phyloP scores from a whole-genome alignment of 2,797 vertebrate genomes.

The Prunella strophiata region DNA sequence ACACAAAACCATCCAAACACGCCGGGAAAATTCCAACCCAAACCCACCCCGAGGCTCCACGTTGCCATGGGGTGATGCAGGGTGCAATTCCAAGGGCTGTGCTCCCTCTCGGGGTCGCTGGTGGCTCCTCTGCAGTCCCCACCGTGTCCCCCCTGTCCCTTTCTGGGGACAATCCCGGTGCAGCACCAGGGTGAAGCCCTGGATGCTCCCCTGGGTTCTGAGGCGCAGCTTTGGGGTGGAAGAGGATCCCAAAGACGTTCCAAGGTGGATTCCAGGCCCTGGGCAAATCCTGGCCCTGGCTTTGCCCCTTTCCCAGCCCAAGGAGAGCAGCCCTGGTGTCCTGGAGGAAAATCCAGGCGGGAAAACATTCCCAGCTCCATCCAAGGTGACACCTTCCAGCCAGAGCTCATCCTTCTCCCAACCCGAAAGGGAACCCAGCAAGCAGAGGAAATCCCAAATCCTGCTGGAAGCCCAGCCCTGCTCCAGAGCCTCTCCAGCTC shows the following conservation, averaged over 20 bases:
- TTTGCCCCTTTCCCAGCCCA: not conserved
- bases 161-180: accelerated
- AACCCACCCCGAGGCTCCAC: not conserved
- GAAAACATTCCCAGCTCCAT: not conserved
- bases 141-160: not conserved
- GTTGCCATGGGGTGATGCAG: accelerated
- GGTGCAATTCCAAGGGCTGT: accelerated
- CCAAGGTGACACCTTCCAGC: not conserved
- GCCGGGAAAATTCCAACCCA: not conserved
- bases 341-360: not conserved
- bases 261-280: not conserved
- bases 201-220: not conserved
- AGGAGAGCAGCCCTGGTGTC: not conserved
- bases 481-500: not conserved
- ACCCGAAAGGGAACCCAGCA: not conserved
- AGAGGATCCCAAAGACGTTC: accelerated
- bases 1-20: not conserved
- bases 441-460: not conserved
- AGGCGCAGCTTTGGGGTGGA: not conserved
- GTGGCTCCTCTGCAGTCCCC: not conserved
- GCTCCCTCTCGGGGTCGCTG: no score
- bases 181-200: accelerated
- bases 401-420: not conserved
- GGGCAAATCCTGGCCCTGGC: not conserved
- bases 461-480: not conserved